These are phyloP conservation scores for Syritta pipiens DNA, from an alignment of 2,888 invertebrate species.

Conservation along the genomic window DNA sequence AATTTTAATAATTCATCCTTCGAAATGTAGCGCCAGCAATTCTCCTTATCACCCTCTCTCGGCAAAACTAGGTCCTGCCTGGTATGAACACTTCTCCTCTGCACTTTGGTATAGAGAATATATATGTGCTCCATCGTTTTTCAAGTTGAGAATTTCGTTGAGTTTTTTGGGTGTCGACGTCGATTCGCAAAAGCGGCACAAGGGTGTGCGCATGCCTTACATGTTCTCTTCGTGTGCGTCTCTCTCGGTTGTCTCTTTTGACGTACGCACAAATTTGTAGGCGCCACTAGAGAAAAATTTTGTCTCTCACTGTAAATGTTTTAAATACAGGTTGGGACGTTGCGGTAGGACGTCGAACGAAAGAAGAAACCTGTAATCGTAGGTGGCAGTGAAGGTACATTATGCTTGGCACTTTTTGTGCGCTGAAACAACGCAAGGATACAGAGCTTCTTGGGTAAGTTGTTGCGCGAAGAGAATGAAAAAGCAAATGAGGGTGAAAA, in stretches of 20 bases:
- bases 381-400: constrained; percentile 34
- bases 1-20: constrained; percentile 38
- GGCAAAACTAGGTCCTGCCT: constrained; percentile 40
- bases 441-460: constrained; percentile 34
- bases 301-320: constrained; percentile 36
- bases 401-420: constrained; percentile 48
- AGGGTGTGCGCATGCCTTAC: constrained; percentile 41
- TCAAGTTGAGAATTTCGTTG: constrained; percentile 46
- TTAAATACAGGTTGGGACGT: constrained; percentile 37
- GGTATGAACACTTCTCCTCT: constrained; percentile 1
- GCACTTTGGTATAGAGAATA: constrained; percentile 19
- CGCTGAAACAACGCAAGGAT: constrained; percentile 28
- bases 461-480: constrained; percentile 36
- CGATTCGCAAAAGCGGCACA: constrained; percentile 31
- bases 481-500: constrained; percentile 55
- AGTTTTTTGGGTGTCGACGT: constrained; percentile 63
- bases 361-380: constrained; percentile 33
- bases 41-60: constrained; percentile 10
- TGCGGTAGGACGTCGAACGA: constrained; percentile 55
- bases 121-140: neutral
- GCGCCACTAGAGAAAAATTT: constrained; percentile 22
- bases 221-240: constrained; percentile 3
- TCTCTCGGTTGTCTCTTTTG: constrained; percentile 35
- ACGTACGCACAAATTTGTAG: constrained; percentile 14
- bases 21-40: constrained; percentile 20